Conservation (phyloP, 2,888 invertebrate species). For the Eristalis arbustorum region DNA sequence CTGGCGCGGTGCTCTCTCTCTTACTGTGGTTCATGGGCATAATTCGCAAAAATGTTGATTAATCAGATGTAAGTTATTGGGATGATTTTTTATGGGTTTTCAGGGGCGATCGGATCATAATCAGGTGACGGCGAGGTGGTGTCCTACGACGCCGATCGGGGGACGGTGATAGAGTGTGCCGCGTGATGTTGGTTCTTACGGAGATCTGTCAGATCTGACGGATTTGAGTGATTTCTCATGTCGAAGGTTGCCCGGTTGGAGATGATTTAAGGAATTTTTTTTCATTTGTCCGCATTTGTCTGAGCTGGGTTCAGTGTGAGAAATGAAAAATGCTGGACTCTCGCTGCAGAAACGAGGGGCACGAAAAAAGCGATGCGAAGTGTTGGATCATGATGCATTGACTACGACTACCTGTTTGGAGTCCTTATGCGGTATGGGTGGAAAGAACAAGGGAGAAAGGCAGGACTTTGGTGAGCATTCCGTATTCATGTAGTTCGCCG, state of each 20-base stretch:
- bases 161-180: background rate
- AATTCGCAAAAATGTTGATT: conserved; percentile 63
- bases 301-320: too few species aligned
- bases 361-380: too few species aligned
- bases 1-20: background rate
- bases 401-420: too few species aligned
- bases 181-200: background rate
- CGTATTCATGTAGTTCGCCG: too few species aligned
- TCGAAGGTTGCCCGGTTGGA: background rate
- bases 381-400: too few species aligned
- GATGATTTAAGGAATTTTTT: too few species aligned
- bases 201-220: background rate
- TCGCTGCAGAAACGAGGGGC: too few species aligned
- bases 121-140: conserved; percentile 37
- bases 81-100: conserved; percentile 59
- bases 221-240: background rate
- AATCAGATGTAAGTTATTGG: conserved; percentile 69
- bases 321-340: too few species aligned
- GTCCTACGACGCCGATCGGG: background rate
- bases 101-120: conserved; percentile 43
- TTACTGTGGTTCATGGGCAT: background rate
- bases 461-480: too few species aligned
- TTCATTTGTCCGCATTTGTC: too few species aligned
- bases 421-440: too few species aligned
- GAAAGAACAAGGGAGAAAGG: too few species aligned